phyloP scores from a whole-genome alignment of 2,888 invertebrate genomes.

The Tenthredo notha region DNA sequence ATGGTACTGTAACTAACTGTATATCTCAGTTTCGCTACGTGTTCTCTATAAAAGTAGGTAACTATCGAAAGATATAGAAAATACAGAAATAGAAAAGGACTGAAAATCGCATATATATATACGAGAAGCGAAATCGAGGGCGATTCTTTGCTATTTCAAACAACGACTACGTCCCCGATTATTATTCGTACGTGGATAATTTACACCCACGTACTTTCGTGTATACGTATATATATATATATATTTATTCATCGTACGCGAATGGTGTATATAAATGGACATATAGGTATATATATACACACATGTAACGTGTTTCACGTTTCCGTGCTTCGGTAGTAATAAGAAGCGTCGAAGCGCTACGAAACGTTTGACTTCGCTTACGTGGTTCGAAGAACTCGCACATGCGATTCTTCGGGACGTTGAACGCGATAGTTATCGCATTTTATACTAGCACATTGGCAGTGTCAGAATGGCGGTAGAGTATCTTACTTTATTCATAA shows the following conservation, averaged over 20 bases:
- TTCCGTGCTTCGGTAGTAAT: constrained; percentile 14
- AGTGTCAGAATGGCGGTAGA: not conserved
- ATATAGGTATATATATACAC: not conserved
- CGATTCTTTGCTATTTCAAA: not conserved
- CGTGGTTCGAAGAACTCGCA: constrained; percentile 40
- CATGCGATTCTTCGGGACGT: constrained; percentile 50
- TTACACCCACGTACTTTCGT: too few relatives aligned
- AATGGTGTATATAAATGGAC: not conserved
- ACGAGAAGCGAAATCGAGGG: constrained; percentile 31
- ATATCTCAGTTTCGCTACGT: not conserved
- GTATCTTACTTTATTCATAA: not conserved
- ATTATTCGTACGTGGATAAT: not conserved
- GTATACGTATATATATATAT: not conserved
- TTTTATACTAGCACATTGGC: not conserved
- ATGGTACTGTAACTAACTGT: not conserved
- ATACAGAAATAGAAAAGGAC: not conserved
- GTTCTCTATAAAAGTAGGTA: not conserved
- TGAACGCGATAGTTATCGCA: constrained; percentile 49
- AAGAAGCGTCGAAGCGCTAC: constrained; percentile 32
- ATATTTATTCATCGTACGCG: not conserved
- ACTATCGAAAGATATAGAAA: not conserved
- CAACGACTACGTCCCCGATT: not conserved
- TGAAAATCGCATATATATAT: not conserved
- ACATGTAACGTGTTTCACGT: not conserved
- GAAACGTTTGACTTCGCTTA: constrained; percentile 47